Percentiles rank a stretch among this genome's conserved stretches.
phyloP scores from a whole-genome alignment of 2,797 vertebrate genomes.

The Darevskia nairensis region DNA sequence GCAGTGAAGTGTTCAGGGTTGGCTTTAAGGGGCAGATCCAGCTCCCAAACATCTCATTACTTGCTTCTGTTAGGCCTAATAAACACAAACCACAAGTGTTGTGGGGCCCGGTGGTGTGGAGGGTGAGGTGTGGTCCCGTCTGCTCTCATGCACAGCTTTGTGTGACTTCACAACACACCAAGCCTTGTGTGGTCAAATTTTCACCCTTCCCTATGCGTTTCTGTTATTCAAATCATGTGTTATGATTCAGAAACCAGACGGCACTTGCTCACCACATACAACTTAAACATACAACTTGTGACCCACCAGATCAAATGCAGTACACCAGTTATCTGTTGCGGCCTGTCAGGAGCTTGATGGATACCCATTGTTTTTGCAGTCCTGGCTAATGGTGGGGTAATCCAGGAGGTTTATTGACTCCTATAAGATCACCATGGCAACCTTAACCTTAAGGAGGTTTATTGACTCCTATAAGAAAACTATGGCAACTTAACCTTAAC shows the following conservation, averaged over 20 bases:
- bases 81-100: not conserved
- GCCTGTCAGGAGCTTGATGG: no score
- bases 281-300: no score
- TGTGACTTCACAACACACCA: not conserved
- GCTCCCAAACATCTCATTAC: not conserved
- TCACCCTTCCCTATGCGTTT: not conserved
- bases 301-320: no score
- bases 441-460: no score
- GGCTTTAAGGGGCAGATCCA: not conserved
- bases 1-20: not conserved
- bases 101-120: not conserved
- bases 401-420: no score
- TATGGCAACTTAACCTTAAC: no score
- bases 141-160: not conserved
- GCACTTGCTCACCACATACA: not conserved
- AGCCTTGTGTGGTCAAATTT: not conserved
- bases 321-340: no score
- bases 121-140: not conserved
- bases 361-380: no score
- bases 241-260: not conserved
- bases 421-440: no score
- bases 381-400: no score
- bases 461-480: no score
- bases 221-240: conserved; percentile 11
- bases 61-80: not conserved